Evolutionary conservation across 2,888 invertebrate genomes (phyloP).

Genomic region (Teleogryllus oceanicus): DNA sequence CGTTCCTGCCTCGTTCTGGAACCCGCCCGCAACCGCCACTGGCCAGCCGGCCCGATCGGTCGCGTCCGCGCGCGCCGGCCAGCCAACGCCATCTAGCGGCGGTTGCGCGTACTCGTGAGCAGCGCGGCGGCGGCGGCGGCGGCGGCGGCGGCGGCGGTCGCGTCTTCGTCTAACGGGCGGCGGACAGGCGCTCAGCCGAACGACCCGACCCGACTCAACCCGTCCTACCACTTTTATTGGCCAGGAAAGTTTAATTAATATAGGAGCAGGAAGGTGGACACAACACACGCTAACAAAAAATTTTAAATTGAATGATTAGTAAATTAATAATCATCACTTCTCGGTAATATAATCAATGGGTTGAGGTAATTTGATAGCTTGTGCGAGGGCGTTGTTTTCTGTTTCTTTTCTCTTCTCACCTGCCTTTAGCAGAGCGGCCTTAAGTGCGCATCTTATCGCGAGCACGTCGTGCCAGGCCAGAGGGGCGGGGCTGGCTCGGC

Average conservation of each 20-base stretch:
- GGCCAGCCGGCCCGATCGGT: too few relatives aligned
- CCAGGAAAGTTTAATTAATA: constrained; percentile 18
- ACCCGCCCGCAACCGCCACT: too few relatives aligned
- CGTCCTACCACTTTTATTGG: constrained; percentile 18
- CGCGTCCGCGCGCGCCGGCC: not conserved
- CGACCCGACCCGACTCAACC: constrained; percentile 1
- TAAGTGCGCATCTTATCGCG: not conserved
- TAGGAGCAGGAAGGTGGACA: not conserved
- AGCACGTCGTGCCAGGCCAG: too few relatives aligned
- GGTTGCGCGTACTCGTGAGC: not conserved
- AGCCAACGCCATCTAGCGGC: not conserved
- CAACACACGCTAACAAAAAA: constrained; percentile 9
- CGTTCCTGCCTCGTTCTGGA: too few relatives aligned
- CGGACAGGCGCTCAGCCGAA: not conserved
- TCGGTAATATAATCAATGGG: constrained; percentile 18
- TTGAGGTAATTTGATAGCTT: constrained; percentile 7
- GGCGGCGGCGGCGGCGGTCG: not conserved
- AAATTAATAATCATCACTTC: constrained; percentile 18
- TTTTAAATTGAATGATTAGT: constrained; percentile 7
- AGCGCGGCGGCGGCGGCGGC: not conserved
- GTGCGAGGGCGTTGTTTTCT: not conserved
- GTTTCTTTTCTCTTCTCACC: not conserved
- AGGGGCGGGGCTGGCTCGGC: too few relatives aligned
- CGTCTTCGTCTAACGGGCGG: not conserved
- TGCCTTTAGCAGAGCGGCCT: not conserved